phyloP scores from a whole-genome alignment of 2,113 vertebrate species.

The Platysternon megacephalum region DNA sequence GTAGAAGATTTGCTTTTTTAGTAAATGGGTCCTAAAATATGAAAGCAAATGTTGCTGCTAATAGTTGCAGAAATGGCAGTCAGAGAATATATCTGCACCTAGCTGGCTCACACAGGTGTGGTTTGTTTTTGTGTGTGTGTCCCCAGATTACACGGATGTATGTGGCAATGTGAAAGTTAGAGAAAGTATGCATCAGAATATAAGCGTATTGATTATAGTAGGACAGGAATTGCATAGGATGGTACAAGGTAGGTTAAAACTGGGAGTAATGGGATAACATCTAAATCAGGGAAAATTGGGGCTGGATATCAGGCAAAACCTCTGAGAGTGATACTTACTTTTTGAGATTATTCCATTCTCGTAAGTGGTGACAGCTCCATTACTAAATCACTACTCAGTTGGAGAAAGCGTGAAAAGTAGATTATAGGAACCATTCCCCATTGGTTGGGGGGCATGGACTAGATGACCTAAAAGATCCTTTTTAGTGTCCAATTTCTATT shows the following conservation, averaged over 20 bases:
- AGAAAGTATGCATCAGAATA: background rate
- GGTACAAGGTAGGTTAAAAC: background rate
- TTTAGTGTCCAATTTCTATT: slow-evolving; percentile 18
- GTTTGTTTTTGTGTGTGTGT: fast-evolving
- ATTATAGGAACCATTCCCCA: background rate
- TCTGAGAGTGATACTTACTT: background rate
- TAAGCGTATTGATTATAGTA: background rate
- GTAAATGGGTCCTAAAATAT: background rate
- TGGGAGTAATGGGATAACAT: background rate
- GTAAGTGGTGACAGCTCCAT: fast-evolving
- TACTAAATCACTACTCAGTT: fast-evolving
- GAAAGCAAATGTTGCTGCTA: background rate
- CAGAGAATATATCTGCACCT: background rate
- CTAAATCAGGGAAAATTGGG: background rate
- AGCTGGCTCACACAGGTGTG: background rate
- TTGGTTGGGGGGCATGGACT: background rate
- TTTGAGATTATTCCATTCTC: too few species aligned
- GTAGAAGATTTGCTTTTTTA: background rate
- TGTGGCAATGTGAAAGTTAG: fast-evolving
- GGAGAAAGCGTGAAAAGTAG: background rate
- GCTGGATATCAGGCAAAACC: background rate
- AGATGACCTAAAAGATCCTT: slow-evolving; percentile 23
- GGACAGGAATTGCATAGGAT: background rate
- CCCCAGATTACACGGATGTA: background rate
- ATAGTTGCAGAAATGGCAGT: background rate